phyloP scores from a whole-genome alignment of 2,113 vertebrate species.

The Heliornis fulica region DNA sequence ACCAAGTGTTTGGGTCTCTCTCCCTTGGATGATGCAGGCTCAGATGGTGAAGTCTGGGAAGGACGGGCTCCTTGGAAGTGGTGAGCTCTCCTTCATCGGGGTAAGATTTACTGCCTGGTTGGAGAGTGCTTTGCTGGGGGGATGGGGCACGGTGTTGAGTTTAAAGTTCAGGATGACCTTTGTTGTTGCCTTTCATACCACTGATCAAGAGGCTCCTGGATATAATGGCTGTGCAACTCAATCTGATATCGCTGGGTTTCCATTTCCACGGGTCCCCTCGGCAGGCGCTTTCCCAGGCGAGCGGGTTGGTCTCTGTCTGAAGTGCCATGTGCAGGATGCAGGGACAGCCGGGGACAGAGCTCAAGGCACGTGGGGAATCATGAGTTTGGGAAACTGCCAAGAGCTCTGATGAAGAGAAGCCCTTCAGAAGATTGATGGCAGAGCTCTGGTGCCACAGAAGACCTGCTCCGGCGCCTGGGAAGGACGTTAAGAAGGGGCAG shows the following conservation, averaged over 20 bases:
- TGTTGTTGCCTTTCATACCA: constrained; percentile 62
- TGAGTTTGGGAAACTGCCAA: background rate
- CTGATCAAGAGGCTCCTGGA: constrained; percentile 59
- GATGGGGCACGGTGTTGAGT: constrained; percentile 31
- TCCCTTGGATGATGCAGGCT: background rate
- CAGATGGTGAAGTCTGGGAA: background rate
- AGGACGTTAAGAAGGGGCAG: background rate
- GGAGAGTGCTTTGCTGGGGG: constrained; percentile 18
- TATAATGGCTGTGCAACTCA: constrained; percentile 42
- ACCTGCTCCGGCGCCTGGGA: background rate
- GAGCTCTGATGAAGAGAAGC: background rate
- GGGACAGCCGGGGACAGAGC: background rate
- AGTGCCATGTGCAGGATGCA: background rate
- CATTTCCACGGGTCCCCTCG: background rate
- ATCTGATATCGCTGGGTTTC: background rate
- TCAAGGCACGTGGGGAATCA: accelerated
- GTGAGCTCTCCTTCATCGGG: background rate
- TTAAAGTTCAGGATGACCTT: constrained; percentile 65
- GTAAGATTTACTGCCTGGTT: constrained; percentile 42
- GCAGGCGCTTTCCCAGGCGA: constrained; percentile 26
- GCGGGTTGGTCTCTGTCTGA: background rate
- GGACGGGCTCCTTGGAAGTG: background rate
- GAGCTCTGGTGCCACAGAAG: background rate
- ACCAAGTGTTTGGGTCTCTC: background rate
- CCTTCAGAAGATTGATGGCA: constrained; percentile 25